Evolutionary conservation across 2,113 vertebrate species (phyloP).

Genomic region (Pseudorhombus dupliciocellatus): DNA sequence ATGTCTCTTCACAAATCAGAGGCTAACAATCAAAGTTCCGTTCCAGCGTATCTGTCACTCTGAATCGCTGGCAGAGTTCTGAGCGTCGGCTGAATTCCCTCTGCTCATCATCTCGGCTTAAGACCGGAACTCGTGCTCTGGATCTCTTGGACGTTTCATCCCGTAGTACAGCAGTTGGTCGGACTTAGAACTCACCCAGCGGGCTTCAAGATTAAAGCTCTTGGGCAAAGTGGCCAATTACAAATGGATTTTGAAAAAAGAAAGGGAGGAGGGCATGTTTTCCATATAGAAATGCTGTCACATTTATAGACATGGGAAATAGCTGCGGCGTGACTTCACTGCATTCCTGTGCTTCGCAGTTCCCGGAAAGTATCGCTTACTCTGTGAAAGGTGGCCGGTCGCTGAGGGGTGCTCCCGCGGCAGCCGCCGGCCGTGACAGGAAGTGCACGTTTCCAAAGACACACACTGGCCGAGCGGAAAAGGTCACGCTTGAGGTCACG

Average conservation of each 20-base stretch:
- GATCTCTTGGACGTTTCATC: slow-evolving; percentile 36
- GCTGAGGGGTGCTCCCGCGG: slow-evolving; percentile 9
- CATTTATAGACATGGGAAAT: slow-evolving; percentile 80
- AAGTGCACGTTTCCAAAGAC: slow-evolving; percentile 32
- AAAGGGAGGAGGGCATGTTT: slow-evolving; percentile 63
- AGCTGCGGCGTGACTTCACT: slow-evolving; percentile 76
- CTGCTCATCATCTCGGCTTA: slow-evolving; percentile 56
- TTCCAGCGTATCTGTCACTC: slow-evolving; percentile 36
- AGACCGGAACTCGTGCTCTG: slow-evolving; percentile 34
- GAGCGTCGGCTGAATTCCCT: slow-evolving; percentile 21
- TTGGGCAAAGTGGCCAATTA: slow-evolving; percentile 61
- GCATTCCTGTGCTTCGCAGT: slow-evolving; percentile 73
- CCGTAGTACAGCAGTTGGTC: slow-evolving; percentile 40
- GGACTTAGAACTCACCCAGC: slow-evolving; percentile 34
- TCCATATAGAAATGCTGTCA: slow-evolving; percentile 75
- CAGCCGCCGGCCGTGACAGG: slow-evolving; percentile 40
- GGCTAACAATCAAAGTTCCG: slow-evolving; percentile 33
- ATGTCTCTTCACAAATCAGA: slow-evolving; percentile 26
- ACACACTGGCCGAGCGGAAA: slow-evolving; percentile 25
- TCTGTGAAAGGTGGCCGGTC: slow-evolving; percentile 52
- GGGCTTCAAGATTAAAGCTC: slow-evolving; percentile 43
- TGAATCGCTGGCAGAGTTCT: slow-evolving; percentile 22
- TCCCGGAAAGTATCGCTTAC: slow-evolving; percentile 60
- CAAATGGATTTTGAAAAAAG: slow-evolving; percentile 44
- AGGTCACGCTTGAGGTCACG: slow-evolving; percentile 28